Base-by-base conservation (phyloP, 2,113 vertebrate genomes). In the Campylomormyrus tamandua region DNA sequence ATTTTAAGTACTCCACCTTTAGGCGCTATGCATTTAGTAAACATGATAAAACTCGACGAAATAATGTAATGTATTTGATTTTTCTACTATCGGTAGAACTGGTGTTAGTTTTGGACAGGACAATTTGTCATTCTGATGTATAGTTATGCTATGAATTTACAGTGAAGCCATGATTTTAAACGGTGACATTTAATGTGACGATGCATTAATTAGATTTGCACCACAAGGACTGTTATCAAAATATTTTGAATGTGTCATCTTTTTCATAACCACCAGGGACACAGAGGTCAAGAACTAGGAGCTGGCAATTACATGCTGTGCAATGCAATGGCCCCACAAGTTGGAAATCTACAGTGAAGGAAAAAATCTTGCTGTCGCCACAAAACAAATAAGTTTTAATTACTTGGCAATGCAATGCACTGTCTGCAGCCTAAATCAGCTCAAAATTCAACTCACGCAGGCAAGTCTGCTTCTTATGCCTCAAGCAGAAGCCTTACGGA, bases 381-480 rank as follows among this genome's bases (percentile, higher is more conserved):
- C 39, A 84, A 70, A 88, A 88, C 39, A 27, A 89, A 10, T 49
- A 45, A 13, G 11, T 11, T 42, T 83, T 45, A 84, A 84, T 84
- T 56, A 46, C 19, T 58, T 89, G 77, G 77, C 39, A 84, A 27
- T 45, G 52, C 24, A 83, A 15, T 52, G 66, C 15, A 80, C 89
- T 53, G 35, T 27, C 42, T 87, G 39, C 13, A n/a, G n/a, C 83
- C 31, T 48, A 49, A 15, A 89, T 27, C 39, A n/a, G 31, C 48
- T 31, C 49, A 88, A 84, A 89, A 90, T 74, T 87, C 77, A 53
- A 39, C 74, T 89, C 74, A 88, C 46, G 74, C 74, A 62, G 74
- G 45, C 66, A 89, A 87, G 88, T 90, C 87, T 62, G 35, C 83
- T 90, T 89, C 27, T 87, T 87, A 74, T 87, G 83, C 74, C 80